phyloP scores from a whole-genome alignment of 2,797 vertebrate species.

The Antrozous pallidus region DNA sequence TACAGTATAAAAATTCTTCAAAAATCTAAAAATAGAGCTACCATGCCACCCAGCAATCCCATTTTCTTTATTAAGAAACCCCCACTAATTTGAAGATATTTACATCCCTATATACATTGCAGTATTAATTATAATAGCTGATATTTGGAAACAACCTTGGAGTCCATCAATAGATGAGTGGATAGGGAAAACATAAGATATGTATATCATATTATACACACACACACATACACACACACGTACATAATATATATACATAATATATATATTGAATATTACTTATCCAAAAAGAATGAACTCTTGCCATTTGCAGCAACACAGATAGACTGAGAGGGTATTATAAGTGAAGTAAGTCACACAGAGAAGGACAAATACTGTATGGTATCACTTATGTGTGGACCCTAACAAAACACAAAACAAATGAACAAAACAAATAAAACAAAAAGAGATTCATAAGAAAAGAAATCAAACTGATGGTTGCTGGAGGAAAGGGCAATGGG shows the following conservation, averaged over 20 bases:
- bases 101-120: not conserved
- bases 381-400: not conserved
- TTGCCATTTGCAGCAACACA: too few relatives aligned
- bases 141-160: too few relatives aligned
- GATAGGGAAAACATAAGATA: too few relatives aligned
- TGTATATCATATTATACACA: too few relatives aligned
- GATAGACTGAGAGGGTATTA: too few relatives aligned
- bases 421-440: not conserved
- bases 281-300: not conserved
- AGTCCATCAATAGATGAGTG: too few relatives aligned
- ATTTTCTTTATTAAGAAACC: not conserved
- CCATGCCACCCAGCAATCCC: not conserved
- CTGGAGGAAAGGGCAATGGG: not conserved
- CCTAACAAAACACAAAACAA: not conserved
- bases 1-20: not conserved
- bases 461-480: not conserved
- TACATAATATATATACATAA: too few relatives aligned
- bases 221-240: too few relatives aligned
- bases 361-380: not conserved
- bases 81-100: not conserved
- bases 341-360: not conserved
- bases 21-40: not conserved
- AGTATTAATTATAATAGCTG: not conserved
- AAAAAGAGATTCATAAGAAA: not conserved
- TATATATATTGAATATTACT: not conserved